Evolutionary conservation across 1,140 invertebrate genomes (phyloP), one percentile per base, ranked within the genome.

Genomic region (Patella vulgata): DNA sequence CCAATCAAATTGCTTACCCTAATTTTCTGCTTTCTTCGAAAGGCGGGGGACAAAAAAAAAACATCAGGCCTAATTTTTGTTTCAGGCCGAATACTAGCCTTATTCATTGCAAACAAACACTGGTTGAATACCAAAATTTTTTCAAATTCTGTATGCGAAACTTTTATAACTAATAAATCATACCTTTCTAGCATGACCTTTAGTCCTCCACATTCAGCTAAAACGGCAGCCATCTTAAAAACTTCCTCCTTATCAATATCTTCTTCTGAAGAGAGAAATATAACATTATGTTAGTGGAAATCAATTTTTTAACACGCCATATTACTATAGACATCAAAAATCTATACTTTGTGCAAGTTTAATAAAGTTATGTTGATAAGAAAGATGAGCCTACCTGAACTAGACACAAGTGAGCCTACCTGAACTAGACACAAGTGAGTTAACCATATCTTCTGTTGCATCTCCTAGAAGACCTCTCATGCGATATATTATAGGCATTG

Each of bases 401-500:
- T 95, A n/a, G 89, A 89, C 50, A 93, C 94, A 21, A 99, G 85
- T n/a, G n/a, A n/a, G 33, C 65, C 58, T 52, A 81, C 78, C 75
- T 67, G 91, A 91, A 66, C 92, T 95, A n/a, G 89, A 89, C 50
- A 93, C 94, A 21, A 99, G 85, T 3, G 92, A 95, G 85, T 98
- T 96, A 14, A 99, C 93, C 85, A 99, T 98, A 84, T 98, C 96
- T 81, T 98, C 97, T 0, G 97, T 99, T 1, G 97, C 96, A 86
- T 99, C 97, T 11, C 97, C 97, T 5, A 98, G 88, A 25, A 99
- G 84, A 3, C 97, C 97, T 66, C 96, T 87, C 95, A 99, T 98
- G 48, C 97, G 89, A 84, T 99, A 99, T n/a, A 99, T 91, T 8
- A 99, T 92, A n/a, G 95, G 88, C 97, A 99, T 99, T 0, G 94